Percentiles rank a stretch among this genome's conserved stretches.
These are phyloP conservation scores for Porites rus DNA, from an alignment of 92 coral and sea anemone species.

Conservation along the genomic window DNA sequence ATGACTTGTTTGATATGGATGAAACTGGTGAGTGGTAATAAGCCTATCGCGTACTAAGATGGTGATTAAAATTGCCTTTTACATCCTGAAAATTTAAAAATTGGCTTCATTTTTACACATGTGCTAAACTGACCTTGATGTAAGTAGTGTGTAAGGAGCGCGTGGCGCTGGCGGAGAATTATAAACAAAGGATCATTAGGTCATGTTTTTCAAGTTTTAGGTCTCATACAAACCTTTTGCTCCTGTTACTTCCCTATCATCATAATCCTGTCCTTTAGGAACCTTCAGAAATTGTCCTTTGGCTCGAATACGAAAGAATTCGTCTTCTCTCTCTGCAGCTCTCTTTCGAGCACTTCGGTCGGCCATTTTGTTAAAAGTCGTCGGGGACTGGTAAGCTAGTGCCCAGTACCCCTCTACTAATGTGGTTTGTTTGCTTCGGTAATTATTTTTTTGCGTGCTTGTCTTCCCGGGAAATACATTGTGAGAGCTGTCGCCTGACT, in stretches of 20 bases:
- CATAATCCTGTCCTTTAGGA: slow-evolving; percentile 38
- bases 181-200: no score
- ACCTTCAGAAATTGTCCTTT: slow-evolving; percentile 68
- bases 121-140: no score
- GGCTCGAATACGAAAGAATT: slow-evolving; percentile 70
- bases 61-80: no score
- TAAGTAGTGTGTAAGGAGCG: not conserved
- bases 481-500: not conserved
- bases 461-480: not conserved
- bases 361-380: slow-evolving; percentile 32
- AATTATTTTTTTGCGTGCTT: not conserved
- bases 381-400: not conserved
- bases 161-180: no score
- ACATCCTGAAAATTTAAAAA: no score
- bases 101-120: no score
- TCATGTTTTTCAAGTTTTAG: not conserved
- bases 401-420: not conserved
- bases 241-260: slow-evolving; percentile 9
- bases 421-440: no score
- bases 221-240: slow-evolving; percentile 37
- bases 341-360: slow-evolving; percentile 26
- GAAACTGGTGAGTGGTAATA: no score
- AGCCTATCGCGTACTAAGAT: no score
- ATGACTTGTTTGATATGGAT: no score
- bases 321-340: slow-evolving; percentile 26